Base-by-base conservation (phyloP, 1,140 invertebrate species). In the Calephelis virginiensis region DNA sequence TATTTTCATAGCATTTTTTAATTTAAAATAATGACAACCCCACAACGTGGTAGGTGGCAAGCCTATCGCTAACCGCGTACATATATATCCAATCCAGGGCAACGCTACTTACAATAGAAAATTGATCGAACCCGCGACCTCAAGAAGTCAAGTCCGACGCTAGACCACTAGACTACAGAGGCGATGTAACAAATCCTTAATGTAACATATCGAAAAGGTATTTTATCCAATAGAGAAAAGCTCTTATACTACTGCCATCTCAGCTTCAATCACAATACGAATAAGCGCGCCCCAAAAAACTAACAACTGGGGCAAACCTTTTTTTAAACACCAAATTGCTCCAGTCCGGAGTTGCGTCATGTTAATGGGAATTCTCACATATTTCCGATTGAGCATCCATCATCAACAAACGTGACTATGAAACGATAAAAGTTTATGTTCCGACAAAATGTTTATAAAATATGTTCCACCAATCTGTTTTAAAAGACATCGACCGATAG, bases 311-410 rank as follows among this genome's bases (percentile, higher is more conserved):
- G 68, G 68, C 75, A 69, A 63, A 70, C 64, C 70, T 70, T 74
- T 73, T 72, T 77, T 69, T 77, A 70, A 74, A 70, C 70, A 69
- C 66, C 75, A 77, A 43, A 77, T 77, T 70, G 75, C 64, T 71
- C 72, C 48, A 77, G 64, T 77, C 72, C 70, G 12, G 72, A 71
- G 76, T 83, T 80, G 75, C 82, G 70, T 72, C 75, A 83, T 68
- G 76, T 73, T 84, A 75, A 79, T 78, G 74, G 80, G 74, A 78
- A 81, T 85, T 80, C 75, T 74, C 67, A 56, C 53, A 64, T 62
- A 68, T 82, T 78, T 81, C 82, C 69, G 71, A 70, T 82, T 82
- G 43, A 65, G 64, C 69, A 74, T 77, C 73, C 63, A 77, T 85
- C 78, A 76, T 69, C 66, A 81, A 82, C 14, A 56, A 28, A 56